Base-by-base conservation (phyloP, 2,888 invertebrate species). In the Labia minor region DNA sequence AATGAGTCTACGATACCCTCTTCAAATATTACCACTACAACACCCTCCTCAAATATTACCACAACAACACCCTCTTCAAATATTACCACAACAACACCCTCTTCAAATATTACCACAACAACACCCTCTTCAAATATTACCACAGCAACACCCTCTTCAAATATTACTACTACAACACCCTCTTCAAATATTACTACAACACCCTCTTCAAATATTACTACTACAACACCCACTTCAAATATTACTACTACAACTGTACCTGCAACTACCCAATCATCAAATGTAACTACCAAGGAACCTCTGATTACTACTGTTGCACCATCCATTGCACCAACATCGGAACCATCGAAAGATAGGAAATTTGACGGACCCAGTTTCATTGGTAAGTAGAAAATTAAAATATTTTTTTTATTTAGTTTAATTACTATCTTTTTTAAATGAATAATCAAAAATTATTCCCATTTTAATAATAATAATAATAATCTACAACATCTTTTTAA, bases 331-430 rank as follows among this genome's bases (percentile, higher is more conserved):
- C 68, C 70, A 8, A 66, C 72, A n/a, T 62, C 71, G 1, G 67
- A 71, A 16, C 71, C 74, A 4, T 66, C 71, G 1, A 71, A 72
- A 6, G 73, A 74, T 76, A 78, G 77, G 74, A 83, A 85, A 62
- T 90, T 90, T 73, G 89, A 89, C 76, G 87, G 87, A 1, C 82
- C 88, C 1, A 90, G 89, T 73, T 90, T 90, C 77, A 82, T 90
- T 70, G 72, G 71, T 73, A 67, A 69, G 70, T 65, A n/a, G n/a
- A n/a, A n/a, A n/a, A n/a, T n/a, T n/a, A n/a, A n/a, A n/a, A n/a
- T 33, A 21, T 64, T 21, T 2, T 65, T 21, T 21, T 67, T 63
- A 21, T 66, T 63, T 16, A 61, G 14, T 49, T 8, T 61, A n/a
- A 14, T 14, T 11, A 19, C n/a, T n/a, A n/a, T 65, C 11, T 49